Conservation (phyloP, 2,888 invertebrate species). For the Hipparchia semele region DNA sequence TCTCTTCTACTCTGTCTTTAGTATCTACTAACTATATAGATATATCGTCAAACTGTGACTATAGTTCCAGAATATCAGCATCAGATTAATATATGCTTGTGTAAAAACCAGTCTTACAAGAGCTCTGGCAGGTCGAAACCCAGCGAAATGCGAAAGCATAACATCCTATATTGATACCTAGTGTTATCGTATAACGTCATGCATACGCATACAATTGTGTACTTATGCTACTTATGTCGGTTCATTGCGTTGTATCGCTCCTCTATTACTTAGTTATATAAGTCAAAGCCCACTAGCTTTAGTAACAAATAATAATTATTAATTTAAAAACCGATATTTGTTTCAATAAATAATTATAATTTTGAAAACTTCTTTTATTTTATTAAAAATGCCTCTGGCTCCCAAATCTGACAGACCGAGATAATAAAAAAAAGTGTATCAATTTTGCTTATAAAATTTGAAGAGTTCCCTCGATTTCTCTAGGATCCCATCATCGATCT, state of each 20-base stretch:
- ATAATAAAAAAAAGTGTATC: too few relatives aligned
- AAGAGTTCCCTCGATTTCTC: too few relatives aligned
- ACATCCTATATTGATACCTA: constrained; percentile 75
- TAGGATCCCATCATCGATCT: too few relatives aligned
- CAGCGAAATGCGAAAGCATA: constrained; percentile 33
- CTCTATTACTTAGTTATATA: constrained; percentile 63
- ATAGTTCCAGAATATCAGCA: too few relatives aligned
- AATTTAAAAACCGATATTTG: constrained; percentile 76
- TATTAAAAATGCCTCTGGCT: neutral
- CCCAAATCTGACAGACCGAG: too few relatives aligned
- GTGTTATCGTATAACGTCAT: constrained; percentile 52
- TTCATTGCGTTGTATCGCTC: constrained; percentile 69
- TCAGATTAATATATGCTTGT: too few relatives aligned
- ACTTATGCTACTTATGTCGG: constrained; percentile 69
- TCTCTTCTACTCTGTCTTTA: neutral
- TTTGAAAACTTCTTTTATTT: constrained; percentile 56
- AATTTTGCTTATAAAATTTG: too few relatives aligned
- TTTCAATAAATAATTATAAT: constrained; percentile 82
- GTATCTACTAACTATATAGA: neutral
- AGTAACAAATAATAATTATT: constrained; percentile 65
- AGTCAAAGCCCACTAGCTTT: constrained; percentile 74
- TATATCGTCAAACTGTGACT: neutral
- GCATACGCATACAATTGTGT: constrained; percentile 52
- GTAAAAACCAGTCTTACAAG: constrained; percentile 21
- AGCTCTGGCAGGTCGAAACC: constrained; percentile 28